phyloP scores from a whole-genome alignment of 2,113 vertebrate species.

The Dicerorhinus sumatrensis region DNA sequence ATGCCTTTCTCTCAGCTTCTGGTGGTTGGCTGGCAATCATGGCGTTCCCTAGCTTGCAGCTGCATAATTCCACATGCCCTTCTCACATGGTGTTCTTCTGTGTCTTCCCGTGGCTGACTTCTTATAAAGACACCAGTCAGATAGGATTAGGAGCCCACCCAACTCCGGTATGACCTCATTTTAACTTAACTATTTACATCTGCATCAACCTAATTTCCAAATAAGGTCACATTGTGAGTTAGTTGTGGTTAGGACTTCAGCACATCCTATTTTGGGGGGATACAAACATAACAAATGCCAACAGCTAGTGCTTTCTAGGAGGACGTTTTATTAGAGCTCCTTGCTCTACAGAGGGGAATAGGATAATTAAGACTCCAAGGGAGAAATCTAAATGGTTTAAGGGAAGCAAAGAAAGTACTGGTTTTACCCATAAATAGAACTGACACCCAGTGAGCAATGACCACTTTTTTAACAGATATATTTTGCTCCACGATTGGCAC shows the following conservation, averaged over 20 bases:
- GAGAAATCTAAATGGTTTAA: slow-evolving; percentile 37
- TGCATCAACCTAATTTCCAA: background rate
- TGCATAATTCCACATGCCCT: background rate
- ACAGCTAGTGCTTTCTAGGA: background rate
- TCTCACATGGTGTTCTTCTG: background rate
- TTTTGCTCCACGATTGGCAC: background rate
- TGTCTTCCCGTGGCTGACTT: background rate
- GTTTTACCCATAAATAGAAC: background rate
- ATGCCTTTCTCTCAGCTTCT: background rate
- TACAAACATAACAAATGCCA: background rate
- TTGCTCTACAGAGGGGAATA: background rate
- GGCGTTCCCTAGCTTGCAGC: background rate
- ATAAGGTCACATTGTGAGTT: background rate
- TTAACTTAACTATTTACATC: background rate
- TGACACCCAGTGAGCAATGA: background rate
- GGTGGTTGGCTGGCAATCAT: background rate
- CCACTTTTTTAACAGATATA: background rate
- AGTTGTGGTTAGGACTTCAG: background rate
- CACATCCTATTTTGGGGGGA: background rate
- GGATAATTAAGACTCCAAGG: background rate
- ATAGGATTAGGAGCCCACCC: background rate
- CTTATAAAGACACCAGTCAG: background rate
- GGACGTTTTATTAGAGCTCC: background rate
- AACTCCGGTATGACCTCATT: background rate
- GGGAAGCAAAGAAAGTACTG: background rate